phyloP scores from a whole-genome alignment of 2,888 invertebrate species.

The Ceratothoa steindachneri region DNA sequence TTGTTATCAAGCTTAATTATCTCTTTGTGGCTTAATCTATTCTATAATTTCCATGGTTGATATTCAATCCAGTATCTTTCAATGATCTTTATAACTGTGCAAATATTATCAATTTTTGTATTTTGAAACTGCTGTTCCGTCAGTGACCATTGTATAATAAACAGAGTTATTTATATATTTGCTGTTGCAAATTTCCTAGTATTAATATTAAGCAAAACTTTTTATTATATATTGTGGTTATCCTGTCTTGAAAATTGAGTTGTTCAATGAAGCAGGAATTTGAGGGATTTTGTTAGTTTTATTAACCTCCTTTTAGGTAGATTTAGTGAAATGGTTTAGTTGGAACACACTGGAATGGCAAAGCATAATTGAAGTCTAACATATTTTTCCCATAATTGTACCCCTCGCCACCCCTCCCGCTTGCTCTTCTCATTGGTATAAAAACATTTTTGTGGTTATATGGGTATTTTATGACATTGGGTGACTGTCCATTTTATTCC shows the following conservation, averaged over 20 bases:
- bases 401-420: no score
- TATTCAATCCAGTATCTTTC: neutral
- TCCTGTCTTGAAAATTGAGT: constrained; percentile 41
- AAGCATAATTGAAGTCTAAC: no score
- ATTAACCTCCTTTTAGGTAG: constrained; percentile 12
- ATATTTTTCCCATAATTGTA: no score
- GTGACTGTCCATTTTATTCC: no score
- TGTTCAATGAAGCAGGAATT: constrained; percentile 43
- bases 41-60: neutral
- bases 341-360: neutral
- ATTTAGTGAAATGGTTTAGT: neutral
- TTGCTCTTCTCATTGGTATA: no score
- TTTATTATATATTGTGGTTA: constrained; percentile 42
- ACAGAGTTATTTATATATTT: constrained; percentile 43
- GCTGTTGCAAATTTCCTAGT: constrained; percentile 31
- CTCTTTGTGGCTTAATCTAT: neutral
- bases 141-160: constrained; percentile 43
- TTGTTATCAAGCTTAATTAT: neutral
- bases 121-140: constrained; percentile 24
- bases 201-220: neutral
- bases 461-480: no score
- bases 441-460: no score
- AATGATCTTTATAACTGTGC: neutral
- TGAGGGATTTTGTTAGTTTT: constrained; percentile 37
- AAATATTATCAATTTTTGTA: constrained; percentile 26